Evolutionary conservation across 1,140 invertebrate genomes (phyloP).

Genomic region (Papilio xuthus): DNA sequence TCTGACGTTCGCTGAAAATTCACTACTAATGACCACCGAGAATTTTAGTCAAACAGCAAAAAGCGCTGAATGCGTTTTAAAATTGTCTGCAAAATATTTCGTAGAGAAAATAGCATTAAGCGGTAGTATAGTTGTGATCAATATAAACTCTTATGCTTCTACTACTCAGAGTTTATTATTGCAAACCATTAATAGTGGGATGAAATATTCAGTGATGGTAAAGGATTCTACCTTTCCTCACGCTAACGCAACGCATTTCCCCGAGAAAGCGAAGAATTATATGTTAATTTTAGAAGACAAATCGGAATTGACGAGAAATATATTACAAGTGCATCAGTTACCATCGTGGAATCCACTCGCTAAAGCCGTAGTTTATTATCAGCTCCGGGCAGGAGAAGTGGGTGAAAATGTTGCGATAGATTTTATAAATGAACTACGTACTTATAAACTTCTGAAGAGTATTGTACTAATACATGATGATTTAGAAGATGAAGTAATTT

Average conservation of each 20-base stretch:
- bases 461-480: constrained; percentile 73
- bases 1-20: constrained; percentile 44
- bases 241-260: constrained; percentile 79
- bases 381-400: constrained; percentile 58
- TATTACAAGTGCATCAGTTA: constrained; percentile 72
- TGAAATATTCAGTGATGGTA: constrained; percentile 79
- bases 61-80: constrained; percentile 77
- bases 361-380: constrained; percentile 75
- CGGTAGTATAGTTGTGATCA: constrained; percentile 78
- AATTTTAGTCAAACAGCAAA: constrained; percentile 62
- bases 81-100: constrained; percentile 79
- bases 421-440: constrained; percentile 72
- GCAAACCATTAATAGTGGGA: constrained; percentile 72
- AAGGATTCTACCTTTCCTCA: constrained; percentile 76
- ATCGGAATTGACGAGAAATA: constrained; percentile 70
- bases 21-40: constrained; percentile 60
- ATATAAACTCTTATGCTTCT: constrained; percentile 73
- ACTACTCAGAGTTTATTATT: constrained; percentile 70
- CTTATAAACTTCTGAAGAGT: constrained; percentile 70
- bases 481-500: constrained; percentile 59
- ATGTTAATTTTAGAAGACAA: constrained; percentile 79
- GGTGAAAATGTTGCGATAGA: constrained; percentile 60
- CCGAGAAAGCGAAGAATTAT: constrained; percentile 81
- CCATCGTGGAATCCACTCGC: constrained; percentile 80
- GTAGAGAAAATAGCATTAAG: constrained; percentile 78